phyloP scores from a whole-genome alignment of 1,140 invertebrate species.

The Adelges cooleyi region DNA sequence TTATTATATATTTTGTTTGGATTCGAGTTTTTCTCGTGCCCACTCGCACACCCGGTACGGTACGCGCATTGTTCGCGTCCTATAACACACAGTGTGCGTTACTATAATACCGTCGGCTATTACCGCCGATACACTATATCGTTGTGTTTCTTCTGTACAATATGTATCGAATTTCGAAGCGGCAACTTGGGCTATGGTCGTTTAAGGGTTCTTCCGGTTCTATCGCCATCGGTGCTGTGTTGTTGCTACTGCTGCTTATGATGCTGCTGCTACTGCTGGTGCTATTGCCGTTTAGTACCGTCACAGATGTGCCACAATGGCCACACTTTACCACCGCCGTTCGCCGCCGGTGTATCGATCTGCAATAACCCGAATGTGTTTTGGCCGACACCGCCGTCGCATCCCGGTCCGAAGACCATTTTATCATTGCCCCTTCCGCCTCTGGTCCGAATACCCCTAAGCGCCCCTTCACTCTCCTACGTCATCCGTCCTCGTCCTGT shows the following conservation, averaged over 20 bases:
- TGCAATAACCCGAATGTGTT: constrained; percentile 25
- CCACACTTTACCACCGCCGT: neutral
- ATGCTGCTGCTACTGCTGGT: neutral
- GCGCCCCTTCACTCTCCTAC: neutral
- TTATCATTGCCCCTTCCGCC: neutral
- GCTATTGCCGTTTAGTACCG: too few species aligned
- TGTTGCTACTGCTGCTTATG: neutral
- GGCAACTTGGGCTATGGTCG: neutral
- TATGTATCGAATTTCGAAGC: too few species aligned
- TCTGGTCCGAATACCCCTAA: neutral
- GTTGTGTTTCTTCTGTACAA: too few species aligned
- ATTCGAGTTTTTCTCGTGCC: too few species aligned
- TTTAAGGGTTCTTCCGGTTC: constrained; percentile 9
- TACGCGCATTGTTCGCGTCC: too few species aligned
- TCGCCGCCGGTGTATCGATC: constrained; percentile 3
- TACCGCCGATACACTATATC: too few species aligned
- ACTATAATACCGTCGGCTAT: too few species aligned
- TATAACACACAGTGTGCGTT: neutral
- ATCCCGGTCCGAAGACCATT: neutral
- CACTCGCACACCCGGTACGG: too few species aligned
- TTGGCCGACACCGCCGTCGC: neutral
- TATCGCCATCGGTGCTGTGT: neutral
- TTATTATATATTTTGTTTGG: too few species aligned
- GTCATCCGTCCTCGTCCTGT: neutral
- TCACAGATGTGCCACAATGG: constrained; percentile 14